phyloP scores from a whole-genome alignment of 2,888 invertebrate genomes.

The Macrostomum cliftonense region DNA sequence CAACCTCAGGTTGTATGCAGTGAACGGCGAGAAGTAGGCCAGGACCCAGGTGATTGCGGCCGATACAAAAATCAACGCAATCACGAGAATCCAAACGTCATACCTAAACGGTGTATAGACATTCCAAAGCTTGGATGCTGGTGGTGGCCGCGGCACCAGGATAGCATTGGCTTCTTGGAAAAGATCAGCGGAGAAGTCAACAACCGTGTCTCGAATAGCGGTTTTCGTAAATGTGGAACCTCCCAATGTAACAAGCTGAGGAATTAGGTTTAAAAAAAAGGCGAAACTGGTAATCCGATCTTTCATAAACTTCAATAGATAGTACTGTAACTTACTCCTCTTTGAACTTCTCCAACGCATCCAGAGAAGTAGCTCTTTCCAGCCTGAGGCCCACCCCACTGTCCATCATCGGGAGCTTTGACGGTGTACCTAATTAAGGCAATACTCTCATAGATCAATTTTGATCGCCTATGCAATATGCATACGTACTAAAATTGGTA shows the following conservation, averaged over 20 bases:
- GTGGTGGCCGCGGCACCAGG: background rate
- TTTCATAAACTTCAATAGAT: background rate
- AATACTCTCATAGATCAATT: no score
- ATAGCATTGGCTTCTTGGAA: conserved; percentile 2
- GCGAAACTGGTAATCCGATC: no score
- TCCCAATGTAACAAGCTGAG: background rate
- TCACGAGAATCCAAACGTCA: background rate
- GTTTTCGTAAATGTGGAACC: conserved; percentile 1
- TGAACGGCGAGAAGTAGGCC: background rate
- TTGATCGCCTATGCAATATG: no score
- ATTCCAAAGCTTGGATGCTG: background rate
- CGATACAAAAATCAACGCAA: background rate
- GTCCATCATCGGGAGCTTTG: background rate
- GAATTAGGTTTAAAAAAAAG: no score
- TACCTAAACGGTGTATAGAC: background rate
- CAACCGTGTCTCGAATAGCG: background rate
- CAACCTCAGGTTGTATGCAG: conserved; percentile 1
- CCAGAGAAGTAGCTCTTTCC: background rate
- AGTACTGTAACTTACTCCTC: background rate
- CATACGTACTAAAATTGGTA: no score
- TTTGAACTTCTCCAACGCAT: conserved; percentile 2
- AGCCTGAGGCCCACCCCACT: conserved; percentile 1
- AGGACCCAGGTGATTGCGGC: background rate
- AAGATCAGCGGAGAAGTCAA: background rate
- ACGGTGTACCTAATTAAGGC: no score